These are phyloP conservation scores for Caenorhabditis latens DNA, from an alignment of 1,140 invertebrate species.

Conservation along the genomic window DNA sequence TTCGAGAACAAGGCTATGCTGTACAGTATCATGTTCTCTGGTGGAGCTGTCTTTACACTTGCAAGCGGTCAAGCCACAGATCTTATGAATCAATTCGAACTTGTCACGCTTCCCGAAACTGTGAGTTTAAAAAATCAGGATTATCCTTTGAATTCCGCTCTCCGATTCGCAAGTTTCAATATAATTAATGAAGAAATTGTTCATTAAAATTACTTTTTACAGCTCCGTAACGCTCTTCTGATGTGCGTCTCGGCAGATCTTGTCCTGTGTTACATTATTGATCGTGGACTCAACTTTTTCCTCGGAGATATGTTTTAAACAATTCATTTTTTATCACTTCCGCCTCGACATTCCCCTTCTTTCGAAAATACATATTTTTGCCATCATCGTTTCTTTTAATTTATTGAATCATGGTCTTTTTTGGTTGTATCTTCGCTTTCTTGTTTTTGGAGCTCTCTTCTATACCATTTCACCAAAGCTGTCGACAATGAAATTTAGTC, in stretches of 20 bases:
- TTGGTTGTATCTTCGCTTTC: constrained; percentile 15
- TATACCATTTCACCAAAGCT: not conserved
- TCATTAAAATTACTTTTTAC: constrained; percentile 68
- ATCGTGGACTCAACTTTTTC: constrained; percentile 78
- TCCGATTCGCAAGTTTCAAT: not conserved
- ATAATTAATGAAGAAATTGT: not conserved
- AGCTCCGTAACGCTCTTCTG: constrained; percentile 79
- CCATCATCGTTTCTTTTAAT: constrained; percentile 12
- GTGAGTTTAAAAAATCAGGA: not conserved
- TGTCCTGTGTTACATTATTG: constrained; percentile 78
- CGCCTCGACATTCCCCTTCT: not conserved
- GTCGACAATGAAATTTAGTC: not conserved
- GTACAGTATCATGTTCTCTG: constrained; percentile 81
- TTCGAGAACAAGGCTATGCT: constrained; percentile 90
- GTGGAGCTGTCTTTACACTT: constrained; percentile 78
- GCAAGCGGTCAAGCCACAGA: constrained; percentile 79
- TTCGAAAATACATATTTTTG: not conserved
- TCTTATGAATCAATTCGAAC: constrained; percentile 78
- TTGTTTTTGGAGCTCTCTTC: not conserved
- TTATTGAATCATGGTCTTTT: constrained; percentile 1
- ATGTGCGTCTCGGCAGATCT: constrained; percentile 78
- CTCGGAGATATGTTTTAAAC: constrained; percentile 76
- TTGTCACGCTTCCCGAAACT: constrained; percentile 78
- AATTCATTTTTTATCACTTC: not conserved
- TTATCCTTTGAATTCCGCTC: no score